Evolutionary conservation across 2,888 invertebrate genomes (phyloP).

Genomic region (Drosophila paranaensis): DNA sequence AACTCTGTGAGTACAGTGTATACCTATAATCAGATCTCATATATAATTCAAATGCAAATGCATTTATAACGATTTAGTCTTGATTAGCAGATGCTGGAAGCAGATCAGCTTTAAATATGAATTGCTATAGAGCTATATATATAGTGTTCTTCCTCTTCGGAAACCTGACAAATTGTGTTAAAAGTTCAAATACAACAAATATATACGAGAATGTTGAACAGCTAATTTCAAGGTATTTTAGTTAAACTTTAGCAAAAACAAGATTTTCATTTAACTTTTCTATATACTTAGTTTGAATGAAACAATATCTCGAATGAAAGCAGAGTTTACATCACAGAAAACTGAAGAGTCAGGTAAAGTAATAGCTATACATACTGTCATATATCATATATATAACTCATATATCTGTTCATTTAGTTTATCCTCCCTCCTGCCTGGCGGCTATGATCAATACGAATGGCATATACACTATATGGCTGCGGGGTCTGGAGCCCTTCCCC

Average conservation of each 20-base stretch:
- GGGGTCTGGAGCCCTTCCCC: slow-evolving; percentile 67
- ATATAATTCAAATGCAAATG: neutral
- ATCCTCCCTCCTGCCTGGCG: slow-evolving; percentile 68
- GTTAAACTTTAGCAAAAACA: neutral
- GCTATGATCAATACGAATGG: slow-evolving; percentile 62
- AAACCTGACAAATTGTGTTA: neutral
- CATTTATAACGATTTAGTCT: slow-evolving; percentile 23
- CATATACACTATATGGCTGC: slow-evolving; percentile 78
- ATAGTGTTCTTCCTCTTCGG: slow-evolving; percentile 11
- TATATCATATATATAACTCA: neutral
- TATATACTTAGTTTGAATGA: slow-evolving; percentile 34
- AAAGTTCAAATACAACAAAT: neutral
- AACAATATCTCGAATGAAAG: slow-evolving; percentile 30
- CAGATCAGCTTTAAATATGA: slow-evolving; percentile 12
- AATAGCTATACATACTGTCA: neutral
- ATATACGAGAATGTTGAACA: slow-evolving; percentile 34
- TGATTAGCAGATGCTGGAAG: slow-evolving; percentile 18
- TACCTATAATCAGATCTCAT: slow-evolving; percentile 1
- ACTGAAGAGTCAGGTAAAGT: slow-evolving; percentile 4
- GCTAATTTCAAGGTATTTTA: slow-evolving; percentile 39
- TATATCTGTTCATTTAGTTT: slow-evolving; percentile 1
- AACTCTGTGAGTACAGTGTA: neutral
- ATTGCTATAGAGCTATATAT: neutral
- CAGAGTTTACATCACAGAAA: neutral
- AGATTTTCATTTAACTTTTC: neutral